Percentiles rank a stretch among this genome's conserved stretches.
phyloP scores from a whole-genome alignment of 2,797 vertebrate species.

The Acipenser oxyrinchus region DNA sequence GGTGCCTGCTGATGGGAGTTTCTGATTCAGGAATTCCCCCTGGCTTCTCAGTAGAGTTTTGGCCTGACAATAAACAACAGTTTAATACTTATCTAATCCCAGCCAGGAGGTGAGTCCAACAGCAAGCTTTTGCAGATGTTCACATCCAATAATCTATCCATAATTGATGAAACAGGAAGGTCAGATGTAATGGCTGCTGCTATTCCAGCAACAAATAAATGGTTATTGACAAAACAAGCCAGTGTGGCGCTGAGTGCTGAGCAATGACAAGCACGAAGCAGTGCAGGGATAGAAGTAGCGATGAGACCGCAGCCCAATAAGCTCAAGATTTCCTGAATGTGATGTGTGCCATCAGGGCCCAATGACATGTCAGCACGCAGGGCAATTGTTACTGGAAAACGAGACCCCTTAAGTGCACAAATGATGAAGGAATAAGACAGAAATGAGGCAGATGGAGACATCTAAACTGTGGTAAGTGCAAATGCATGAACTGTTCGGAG shows the following conservation, averaged over 20 bases:
- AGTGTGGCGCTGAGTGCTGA: slow-evolving; percentile 71
- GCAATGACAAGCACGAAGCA: slow-evolving; percentile 61
- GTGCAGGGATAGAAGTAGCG: slow-evolving; percentile 36
- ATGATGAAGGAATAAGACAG: slow-evolving; percentile 21
- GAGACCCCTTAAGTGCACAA: slow-evolving; percentile 20
- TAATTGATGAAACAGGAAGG: slow-evolving; percentile 99
- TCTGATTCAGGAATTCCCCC: slow-evolving; percentile 68
- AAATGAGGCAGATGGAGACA: slow-evolving; percentile 27
- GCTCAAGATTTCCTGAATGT: slow-evolving; percentile 35
- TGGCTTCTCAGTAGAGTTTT: slow-evolving; percentile 85
- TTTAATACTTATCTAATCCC: slow-evolving; percentile 98
- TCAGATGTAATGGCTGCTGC: slow-evolving; percentile 97
- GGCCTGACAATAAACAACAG: slow-evolving; percentile 97
- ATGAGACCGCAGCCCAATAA: slow-evolving; percentile 33
- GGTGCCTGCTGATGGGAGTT: slow-evolving; percentile 76
- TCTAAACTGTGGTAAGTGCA: slow-evolving; percentile 60
- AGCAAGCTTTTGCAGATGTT: slow-evolving; percentile 96
- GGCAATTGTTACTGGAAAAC: slow-evolving; percentile 38
- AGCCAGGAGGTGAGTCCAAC: slow-evolving; percentile 92
- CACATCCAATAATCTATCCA: slow-evolving; percentile 99
- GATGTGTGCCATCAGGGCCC: slow-evolving; percentile 34
- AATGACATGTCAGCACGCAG: slow-evolving; percentile 43
- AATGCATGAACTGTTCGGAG: slow-evolving; percentile 46
- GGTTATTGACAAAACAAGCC: slow-evolving; percentile 99
- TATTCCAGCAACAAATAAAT: slow-evolving; percentile 97